Evolutionary conservation across 2,888 invertebrate species (phyloP), one percentile per base, ranked within the genome.

Genomic region (Melanostoma mellinum): DNA sequence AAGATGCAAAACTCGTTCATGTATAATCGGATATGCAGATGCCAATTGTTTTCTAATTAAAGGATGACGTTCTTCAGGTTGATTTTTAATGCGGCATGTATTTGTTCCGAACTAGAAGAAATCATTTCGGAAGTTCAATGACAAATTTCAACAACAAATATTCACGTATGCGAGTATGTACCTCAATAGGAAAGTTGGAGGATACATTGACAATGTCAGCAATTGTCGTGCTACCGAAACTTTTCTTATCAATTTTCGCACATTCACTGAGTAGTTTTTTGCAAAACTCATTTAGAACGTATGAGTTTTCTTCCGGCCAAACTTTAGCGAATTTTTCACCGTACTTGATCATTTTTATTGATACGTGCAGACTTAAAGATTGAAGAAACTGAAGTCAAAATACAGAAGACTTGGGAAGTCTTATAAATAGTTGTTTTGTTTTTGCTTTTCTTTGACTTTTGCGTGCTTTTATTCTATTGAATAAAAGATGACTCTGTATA

Each of bases 21-120:
- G 94, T 68, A 94, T 90, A 8, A 94, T 85, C 0, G 94, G 94
- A 87, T 94, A 94, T 0, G 92, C 93, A 0, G 94, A 94, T 1
- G 90, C 91, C 9, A 86, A 76, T 71, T 88, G 87, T 2, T 85
- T 65, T 77, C 69, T 63, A 33, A 88, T 86, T 1, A 53, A 3
- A 0, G 2, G 1, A 30, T 72, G 10, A 1, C 86, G 79, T 6
- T 67, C 65, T 32, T 74, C 50, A n/a, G 86, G 86, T 68, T 87
- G 87, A 36, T 36, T 52, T 42, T 58, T 35, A 48, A 86, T 79
- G 38, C 84, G 67, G 33, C 86, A 86, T 5, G 86, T 81, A 38
- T 82, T 32, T 9, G 85, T 86, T 2, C 86, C 86, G 60, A 87
- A 87, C 86, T 87, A 32, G 10, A 2, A 20, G 32, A 69, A 56